Conservation (phyloP, 2,888 invertebrate genomes). For the Sialis fuliginosa region DNA sequence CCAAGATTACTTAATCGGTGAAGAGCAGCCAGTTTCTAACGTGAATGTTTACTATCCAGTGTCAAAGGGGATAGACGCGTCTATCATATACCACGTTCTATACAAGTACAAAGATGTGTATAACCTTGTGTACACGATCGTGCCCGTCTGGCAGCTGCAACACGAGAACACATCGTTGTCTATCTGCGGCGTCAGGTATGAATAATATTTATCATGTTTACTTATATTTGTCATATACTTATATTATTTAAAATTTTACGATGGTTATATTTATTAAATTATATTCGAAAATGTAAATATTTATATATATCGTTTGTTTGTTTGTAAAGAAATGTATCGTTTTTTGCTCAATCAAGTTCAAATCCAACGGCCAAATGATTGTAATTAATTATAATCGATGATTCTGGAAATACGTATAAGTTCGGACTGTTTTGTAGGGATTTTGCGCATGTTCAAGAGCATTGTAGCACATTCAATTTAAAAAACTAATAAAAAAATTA, state of each 20-base stretch:
- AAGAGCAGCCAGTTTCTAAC: constrained; percentile 43
- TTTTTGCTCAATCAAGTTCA: no score
- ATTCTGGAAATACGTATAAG: no score
- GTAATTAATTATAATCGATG: no score
- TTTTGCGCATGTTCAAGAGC: no score
- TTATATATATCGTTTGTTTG: neutral
- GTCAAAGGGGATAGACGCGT: constrained; percentile 29
- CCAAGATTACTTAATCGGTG: constrained; percentile 28
- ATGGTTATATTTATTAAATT: neutral
- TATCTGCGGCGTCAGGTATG: constrained; percentile 63
- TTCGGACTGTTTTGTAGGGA: no score
- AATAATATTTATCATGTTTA: constrained; percentile 27
- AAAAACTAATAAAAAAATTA: no score
- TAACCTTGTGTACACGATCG: constrained; percentile 49
- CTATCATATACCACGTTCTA: constrained; percentile 24
- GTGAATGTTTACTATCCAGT: constrained; percentile 65
- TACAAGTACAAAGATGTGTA: constrained; percentile 32
- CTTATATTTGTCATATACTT: neutral
- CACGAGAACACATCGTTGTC: constrained; percentile 69
- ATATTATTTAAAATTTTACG: neutral
- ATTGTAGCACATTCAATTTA: no score
- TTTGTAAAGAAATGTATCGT: no score
- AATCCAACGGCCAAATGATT: no score
- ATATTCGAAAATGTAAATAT: neutral
- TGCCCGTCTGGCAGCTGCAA: constrained; percentile 66